Evolutionary conservation across 2,888 invertebrate genomes (phyloP).

Genomic region (Nezara viridula): DNA sequence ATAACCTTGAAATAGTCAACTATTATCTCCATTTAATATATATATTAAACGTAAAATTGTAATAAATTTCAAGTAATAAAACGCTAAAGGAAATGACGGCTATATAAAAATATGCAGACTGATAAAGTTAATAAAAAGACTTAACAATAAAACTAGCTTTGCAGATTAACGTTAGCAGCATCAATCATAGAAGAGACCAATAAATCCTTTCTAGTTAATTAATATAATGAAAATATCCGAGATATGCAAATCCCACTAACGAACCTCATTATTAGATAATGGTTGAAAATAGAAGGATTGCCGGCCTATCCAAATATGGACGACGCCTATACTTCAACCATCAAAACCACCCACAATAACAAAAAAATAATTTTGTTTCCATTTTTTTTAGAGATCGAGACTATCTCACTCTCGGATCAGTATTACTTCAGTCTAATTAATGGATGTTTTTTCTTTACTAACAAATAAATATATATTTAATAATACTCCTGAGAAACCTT

Average conservation of each 20-base stretch:
- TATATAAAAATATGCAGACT: not conserved
- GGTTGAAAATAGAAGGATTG: not conserved
- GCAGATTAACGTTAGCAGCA: not conserved
- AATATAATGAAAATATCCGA: conserved; percentile 19
- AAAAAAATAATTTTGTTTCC: too few relatives aligned
- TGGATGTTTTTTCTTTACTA: not conserved
- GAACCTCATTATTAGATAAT: conserved; percentile 38
- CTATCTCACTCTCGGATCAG: not conserved
- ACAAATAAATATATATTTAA: too few relatives aligned
- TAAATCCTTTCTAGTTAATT: conserved; percentile 12
- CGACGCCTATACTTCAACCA: not conserved
- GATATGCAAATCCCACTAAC: conserved; percentile 33
- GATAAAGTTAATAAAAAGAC: not conserved
- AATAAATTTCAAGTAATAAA: not conserved
- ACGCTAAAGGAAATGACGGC: not conserved
- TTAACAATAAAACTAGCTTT: not conserved
- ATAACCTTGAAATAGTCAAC: too few relatives aligned
- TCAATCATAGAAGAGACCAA: not conserved
- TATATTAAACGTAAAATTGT: too few relatives aligned
- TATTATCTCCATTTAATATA: too few relatives aligned
- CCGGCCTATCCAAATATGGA: not conserved
- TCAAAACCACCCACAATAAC: not conserved
- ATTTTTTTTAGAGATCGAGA: too few relatives aligned
- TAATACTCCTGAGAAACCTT: too few relatives aligned
- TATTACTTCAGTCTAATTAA: not conserved